These are phyloP conservation scores for Sebastes trivittatus DNA, from an alignment of 2,797 vertebrate species.

Conservation along the genomic window DNA sequence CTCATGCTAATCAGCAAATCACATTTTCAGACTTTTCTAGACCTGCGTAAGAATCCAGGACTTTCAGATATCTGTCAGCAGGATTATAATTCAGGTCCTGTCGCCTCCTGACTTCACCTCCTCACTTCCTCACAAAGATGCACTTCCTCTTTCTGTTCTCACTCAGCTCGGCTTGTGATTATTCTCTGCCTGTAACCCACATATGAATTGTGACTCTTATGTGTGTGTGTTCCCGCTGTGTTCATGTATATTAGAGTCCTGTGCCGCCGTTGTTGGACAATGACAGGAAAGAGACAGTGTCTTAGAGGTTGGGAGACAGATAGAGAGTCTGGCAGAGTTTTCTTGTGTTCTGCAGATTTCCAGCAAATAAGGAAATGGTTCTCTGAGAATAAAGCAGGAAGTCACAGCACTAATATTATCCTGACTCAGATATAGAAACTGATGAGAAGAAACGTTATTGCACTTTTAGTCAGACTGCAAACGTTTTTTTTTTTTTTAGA, in stretches of 20 bases:
- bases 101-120: conserved; percentile 41
- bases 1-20: background rate
- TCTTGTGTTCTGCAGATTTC: conserved; percentile 36
- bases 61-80: conserved; percentile 18
- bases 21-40: background rate
- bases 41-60: background rate
- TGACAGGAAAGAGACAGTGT: conserved; percentile 60
- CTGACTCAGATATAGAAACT: conserved; percentile 37
- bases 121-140: conserved; percentile 56
- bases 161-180: conserved; percentile 2
- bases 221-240: background rate
- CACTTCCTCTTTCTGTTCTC: conserved; percentile 65
- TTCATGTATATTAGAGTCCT: background rate
- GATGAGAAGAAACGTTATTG: conserved; percentile 13
- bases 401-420: conserved; percentile 62
- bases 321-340: background rate
- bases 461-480: background rate
- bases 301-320: conserved; percentile 27
- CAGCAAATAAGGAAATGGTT: conserved; percentile 57
- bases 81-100: conserved; percentile 8
- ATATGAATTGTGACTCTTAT: conserved; percentile 2
- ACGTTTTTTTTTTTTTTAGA: background rate
- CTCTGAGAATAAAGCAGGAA: conserved; percentile 65
- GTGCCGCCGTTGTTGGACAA: conserved; percentile 34
- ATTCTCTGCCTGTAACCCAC: background rate